phyloP scores from a whole-genome alignment of 2,113 vertebrate species.

The Solea senegalensis region DNA sequence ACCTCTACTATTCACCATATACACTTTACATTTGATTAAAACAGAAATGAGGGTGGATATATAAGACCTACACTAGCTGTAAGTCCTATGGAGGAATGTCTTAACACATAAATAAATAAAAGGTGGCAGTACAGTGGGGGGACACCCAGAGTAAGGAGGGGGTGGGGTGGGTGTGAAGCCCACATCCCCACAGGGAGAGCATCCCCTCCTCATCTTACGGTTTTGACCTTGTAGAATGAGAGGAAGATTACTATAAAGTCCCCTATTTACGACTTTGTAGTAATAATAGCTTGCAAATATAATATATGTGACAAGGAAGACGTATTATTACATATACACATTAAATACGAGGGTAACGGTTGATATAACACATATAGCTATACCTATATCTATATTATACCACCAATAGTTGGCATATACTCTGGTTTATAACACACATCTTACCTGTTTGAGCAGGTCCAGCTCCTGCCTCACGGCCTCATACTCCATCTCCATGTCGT shows the following conservation, averaged over 20 bases:
- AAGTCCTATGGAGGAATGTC: slow-evolving; percentile 10
- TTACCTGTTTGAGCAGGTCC: slow-evolving; percentile 94
- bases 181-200: slow-evolving; percentile 7
- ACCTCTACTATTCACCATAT: too few relatives aligned
- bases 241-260: not conserved
- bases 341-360: too few relatives aligned
- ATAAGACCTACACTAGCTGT: too few relatives aligned
- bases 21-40: too few relatives aligned
- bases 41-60: too few relatives aligned
- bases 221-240: slow-evolving; percentile 63
- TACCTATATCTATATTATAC: too few relatives aligned
- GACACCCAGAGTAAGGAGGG: slow-evolving; percentile 23
- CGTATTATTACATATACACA: too few relatives aligned
- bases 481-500: slow-evolving; percentile 93
- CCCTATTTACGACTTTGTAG: not conserved
- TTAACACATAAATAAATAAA: slow-evolving; percentile 70
- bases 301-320: too few relatives aligned
- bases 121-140: slow-evolving; percentile 50
- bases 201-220: slow-evolving; percentile 35
- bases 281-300: too few relatives aligned
- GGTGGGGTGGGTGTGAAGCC: not conserved
- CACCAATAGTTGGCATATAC: not conserved
- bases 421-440: slow-evolving; percentile 1
- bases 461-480: slow-evolving; percentile 90
- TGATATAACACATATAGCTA: too few relatives aligned